A percentile compares a stretch with the other conserved stretches of the same genome.
phyloP scores from a whole-genome alignment of 2,113 vertebrate genomes.

The Okapia johnstoni region DNA sequence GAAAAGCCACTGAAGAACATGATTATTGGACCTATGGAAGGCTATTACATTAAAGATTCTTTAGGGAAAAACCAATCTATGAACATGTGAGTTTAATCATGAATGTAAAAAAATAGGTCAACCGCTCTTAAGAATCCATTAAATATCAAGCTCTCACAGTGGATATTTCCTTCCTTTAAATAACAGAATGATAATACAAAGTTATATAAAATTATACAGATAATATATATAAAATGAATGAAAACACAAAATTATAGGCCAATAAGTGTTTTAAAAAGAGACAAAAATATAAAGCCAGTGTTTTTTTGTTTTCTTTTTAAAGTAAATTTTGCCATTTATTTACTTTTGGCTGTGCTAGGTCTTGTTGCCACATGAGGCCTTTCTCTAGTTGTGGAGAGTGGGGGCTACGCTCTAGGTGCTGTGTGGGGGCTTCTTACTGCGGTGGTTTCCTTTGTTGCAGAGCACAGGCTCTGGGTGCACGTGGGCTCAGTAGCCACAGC shows the following conservation, averaged over 20 bases:
- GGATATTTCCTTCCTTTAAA: neutral
- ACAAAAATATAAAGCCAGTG: neutral
- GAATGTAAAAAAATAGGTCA: neutral
- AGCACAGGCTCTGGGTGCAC: neutral
- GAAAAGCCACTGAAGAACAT: neutral
- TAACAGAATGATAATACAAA: neutral
- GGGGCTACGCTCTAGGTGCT: neutral
- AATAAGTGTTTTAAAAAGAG: constrained; percentile 24
- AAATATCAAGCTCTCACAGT: neutral
- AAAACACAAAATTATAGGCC: neutral
- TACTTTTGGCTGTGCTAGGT: neutral
- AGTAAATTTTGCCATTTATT: neutral
- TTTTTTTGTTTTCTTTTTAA: neutral
- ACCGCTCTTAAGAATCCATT: neutral
- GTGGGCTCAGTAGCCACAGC: neutral
- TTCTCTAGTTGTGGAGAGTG: neutral
- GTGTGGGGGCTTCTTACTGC: neutral
- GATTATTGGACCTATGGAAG: neutral
- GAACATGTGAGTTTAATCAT: constrained; percentile 10
- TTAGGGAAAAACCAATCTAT: neutral
- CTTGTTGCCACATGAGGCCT: neutral
- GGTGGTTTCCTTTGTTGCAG: neutral
- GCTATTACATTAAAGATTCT: neutral
- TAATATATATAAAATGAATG: neutral
- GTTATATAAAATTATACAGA: neutral